Conservation (phyloP, 2,888 invertebrate species). For the Laothoe populi region DNA sequence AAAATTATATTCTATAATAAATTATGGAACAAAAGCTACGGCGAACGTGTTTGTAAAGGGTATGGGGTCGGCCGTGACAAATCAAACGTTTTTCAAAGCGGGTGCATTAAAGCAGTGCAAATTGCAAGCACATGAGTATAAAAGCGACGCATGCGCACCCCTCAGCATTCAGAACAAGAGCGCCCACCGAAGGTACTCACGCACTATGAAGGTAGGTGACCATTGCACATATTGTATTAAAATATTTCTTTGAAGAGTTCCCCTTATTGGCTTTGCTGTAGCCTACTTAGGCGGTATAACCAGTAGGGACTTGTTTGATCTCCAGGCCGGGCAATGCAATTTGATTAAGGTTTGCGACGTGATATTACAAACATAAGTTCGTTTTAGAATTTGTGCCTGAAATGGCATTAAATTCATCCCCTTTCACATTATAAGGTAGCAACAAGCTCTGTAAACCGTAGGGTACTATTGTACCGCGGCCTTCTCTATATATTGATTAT, state of each 20-base stretch:
- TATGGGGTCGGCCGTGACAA: conserved; percentile 61
- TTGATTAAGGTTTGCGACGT: too few relatives aligned
- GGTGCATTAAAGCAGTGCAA: conserved; percentile 47
- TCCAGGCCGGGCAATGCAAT: too few relatives aligned
- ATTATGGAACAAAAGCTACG: conserved; percentile 25
- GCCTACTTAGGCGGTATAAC: not conserved
- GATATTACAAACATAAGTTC: too few relatives aligned
- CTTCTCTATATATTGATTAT: too few relatives aligned
- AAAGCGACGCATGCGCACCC: conserved; percentile 64
- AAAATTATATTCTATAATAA: not conserved
- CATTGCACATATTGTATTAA: conserved; percentile 28
- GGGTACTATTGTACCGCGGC: too few relatives aligned
- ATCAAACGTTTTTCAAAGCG: conserved; percentile 63
- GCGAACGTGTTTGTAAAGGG: conserved; percentile 56
- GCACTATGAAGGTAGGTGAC: conserved; percentile 73
- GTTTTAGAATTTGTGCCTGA: too few relatives aligned
- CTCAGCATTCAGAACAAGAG: conserved; percentile 63
- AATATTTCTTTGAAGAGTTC: not conserved
- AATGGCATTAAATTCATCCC: too few relatives aligned
- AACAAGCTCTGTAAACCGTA: too few relatives aligned
- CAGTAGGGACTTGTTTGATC: too few relatives aligned
- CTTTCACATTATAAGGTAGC: too few relatives aligned
- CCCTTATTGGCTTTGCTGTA: not conserved
- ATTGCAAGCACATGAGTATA: conserved; percentile 58
- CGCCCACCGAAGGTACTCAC: conserved; percentile 58